Percentiles rank a stretch among this genome's conserved stretches.
These are phyloP conservation scores for Ginglymostoma cirratum DNA, from an alignment of 2,113 vertebrate species.

Conservation along the genomic window DNA sequence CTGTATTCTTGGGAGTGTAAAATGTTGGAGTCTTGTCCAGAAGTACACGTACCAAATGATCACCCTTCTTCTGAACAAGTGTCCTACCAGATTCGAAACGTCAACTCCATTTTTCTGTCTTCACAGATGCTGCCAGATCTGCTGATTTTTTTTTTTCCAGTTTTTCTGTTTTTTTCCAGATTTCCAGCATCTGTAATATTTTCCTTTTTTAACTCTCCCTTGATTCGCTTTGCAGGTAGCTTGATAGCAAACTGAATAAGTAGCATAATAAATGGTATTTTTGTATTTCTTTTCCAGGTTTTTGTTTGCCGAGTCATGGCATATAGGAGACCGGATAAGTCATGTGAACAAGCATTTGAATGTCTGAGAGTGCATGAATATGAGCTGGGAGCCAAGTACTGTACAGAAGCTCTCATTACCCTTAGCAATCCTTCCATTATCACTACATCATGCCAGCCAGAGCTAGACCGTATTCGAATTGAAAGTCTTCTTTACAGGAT, in stretches of 20 bases:
- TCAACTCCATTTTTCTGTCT: no score
- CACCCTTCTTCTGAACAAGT: no score
- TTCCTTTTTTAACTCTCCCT: no score
- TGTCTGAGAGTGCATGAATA: constrained; percentile 89
- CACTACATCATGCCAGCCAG: constrained; percentile 56
- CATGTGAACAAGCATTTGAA: constrained; percentile 98
- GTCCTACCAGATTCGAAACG: no score
- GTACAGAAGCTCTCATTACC: constrained; percentile 85
- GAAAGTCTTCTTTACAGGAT: constrained; percentile 90
- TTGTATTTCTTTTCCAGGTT: constrained; percentile 59
- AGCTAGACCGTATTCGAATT: constrained; percentile 71
- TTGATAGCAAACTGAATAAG: constrained; percentile 47
- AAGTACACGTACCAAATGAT: no score
- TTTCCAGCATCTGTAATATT: no score
- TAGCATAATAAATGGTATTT: constrained; percentile 47
- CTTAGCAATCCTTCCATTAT: constrained; percentile 70
- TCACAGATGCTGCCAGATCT: no score
- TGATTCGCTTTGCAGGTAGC: not conserved
- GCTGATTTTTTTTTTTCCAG: no score
- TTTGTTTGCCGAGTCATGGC: constrained; percentile 99
- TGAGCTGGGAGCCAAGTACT: constrained; percentile 84
- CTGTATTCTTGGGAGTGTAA: no score
- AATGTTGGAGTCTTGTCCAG: not conserved
- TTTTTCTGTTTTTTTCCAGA: no score
- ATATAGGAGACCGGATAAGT: constrained; percentile 98